A percentile compares a stretch with the other conserved stretches of the same genome.
Evolutionary conservation across 2,797 vertebrate species (phyloP).

Genomic region (Fratercula arctica): DNA sequence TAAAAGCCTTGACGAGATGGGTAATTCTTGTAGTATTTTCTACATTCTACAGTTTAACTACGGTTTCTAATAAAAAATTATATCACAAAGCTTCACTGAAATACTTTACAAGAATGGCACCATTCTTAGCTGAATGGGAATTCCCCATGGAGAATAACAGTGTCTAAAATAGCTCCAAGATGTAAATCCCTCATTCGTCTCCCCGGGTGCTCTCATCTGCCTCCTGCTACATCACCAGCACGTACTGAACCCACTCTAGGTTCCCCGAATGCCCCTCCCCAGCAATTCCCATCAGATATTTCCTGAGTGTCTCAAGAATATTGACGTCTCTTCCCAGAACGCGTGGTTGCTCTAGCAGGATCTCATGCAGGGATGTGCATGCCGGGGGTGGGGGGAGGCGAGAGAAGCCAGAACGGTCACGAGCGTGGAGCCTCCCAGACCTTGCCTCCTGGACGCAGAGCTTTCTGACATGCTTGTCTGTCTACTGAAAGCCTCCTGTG

Average conservation of each 20-base stretch:
- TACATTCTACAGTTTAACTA: not conserved
- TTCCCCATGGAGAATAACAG: not conserved
- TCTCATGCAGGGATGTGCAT: not conserved
- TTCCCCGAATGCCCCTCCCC: not conserved
- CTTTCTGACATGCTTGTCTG: not conserved
- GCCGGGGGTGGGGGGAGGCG: not conserved
- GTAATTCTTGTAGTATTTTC: not conserved
- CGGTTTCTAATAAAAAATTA: not conserved
- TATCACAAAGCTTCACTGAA: not conserved
- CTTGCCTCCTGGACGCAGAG: not conserved
- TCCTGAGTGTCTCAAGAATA: not conserved
- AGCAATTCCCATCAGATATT: not conserved
- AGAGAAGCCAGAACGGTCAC: not conserved
- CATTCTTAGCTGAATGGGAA: conserved; percentile 25
- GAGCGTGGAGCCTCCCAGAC: not conserved
- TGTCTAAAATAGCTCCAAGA: conserved; percentile 26
- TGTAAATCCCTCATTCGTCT: not conserved
- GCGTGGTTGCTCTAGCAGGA: not conserved
- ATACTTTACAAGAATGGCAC: conserved; percentile 1
- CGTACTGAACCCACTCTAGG: accelerated
- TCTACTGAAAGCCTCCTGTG: not conserved
- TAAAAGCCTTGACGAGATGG: not conserved
- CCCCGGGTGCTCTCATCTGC: not conserved
- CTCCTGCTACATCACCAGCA: not conserved
- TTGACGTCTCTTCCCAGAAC: not conserved